Evolutionary conservation across 2,113 vertebrate genomes (phyloP), one percentile per base, ranked within the genome.

Genomic region (Spermophilus dauricus): DNA sequence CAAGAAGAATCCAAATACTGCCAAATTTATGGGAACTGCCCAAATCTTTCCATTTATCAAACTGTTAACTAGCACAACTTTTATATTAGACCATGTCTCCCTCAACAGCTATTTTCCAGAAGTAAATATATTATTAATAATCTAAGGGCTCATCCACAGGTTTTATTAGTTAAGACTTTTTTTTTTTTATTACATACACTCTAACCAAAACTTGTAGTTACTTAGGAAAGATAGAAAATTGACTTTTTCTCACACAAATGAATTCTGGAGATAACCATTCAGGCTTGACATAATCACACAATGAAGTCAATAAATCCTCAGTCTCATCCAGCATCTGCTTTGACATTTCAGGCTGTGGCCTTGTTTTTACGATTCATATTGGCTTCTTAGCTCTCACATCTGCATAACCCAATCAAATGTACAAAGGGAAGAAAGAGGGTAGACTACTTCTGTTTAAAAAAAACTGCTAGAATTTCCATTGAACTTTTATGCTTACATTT

Each of bases 201-300:
- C 30, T 63, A 72, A 92, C 9, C 32, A 61, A 4, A 91, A 90
- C 63, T 94, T 87, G 83, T 0, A 83, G 56, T 10, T 90, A 51
- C 28, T 81, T 75, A 92, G 76, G 37, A 18, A 94, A 93, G 39
- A 89, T 0, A 82, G 3, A 86, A 90, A 58, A 32, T 91, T 90
- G 75, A 73, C 75, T 96, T 91, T 92, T 86, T 37, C 48, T 76
- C 69, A 86, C 1, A 56, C 80, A 94, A 80, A 63, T 90, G n/a
- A 95, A 87, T 80, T 94, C 48, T 93, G 34, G 51, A 88, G 85
- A 72, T 42, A 89, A 92, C 20, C 13, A 92, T 69, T 96, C n/a
- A 85, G 45, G 39, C 18, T 58, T 91, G 73, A 80, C 14, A 72
- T 26, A 72, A 82, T 6, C 17, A 51, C 18, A 67, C 22, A 58